These are phyloP conservation scores for Ptyas mucosa DNA, from an alignment of 2,113 vertebrate genomes.

Conservation along the genomic window DNA sequence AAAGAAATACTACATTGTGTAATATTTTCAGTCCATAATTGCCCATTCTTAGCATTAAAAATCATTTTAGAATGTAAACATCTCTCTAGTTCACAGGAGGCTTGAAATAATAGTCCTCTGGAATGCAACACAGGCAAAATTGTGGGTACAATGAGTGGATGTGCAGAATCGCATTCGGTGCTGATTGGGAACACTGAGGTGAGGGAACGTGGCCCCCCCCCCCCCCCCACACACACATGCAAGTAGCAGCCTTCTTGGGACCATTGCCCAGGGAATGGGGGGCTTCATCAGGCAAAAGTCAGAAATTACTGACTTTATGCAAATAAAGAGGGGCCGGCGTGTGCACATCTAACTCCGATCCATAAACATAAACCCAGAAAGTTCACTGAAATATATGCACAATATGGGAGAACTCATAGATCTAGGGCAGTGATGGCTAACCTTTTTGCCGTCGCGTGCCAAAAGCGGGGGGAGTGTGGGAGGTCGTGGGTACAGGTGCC, in stretches of 20 bases:
- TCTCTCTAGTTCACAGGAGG: neutral
- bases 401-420: neutral
- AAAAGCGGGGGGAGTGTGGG: too few species aligned
- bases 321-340: neutral
- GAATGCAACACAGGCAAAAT: neutral
- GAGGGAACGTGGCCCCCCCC: neutral
- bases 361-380: neutral
- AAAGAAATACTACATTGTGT: neutral
- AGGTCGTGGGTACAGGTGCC: too few species aligned
- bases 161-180: neutral
- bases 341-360: neutral
- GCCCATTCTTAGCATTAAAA: conserved; percentile 4
- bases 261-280: neutral
- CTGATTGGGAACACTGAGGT: neutral
- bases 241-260: neutral
- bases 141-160: neutral
- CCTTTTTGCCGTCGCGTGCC: too few species aligned
- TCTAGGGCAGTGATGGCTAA: too few species aligned
- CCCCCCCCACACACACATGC: too few species aligned
- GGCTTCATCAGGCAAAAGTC: neutral
- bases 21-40: neutral
- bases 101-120: neutral
- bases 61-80: conserved; percentile 1
- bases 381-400: neutral
- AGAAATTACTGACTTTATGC: neutral